Evolutionary conservation across 2,113 vertebrate species (phyloP).

Genomic region (Nycticorax nycticorax): DNA sequence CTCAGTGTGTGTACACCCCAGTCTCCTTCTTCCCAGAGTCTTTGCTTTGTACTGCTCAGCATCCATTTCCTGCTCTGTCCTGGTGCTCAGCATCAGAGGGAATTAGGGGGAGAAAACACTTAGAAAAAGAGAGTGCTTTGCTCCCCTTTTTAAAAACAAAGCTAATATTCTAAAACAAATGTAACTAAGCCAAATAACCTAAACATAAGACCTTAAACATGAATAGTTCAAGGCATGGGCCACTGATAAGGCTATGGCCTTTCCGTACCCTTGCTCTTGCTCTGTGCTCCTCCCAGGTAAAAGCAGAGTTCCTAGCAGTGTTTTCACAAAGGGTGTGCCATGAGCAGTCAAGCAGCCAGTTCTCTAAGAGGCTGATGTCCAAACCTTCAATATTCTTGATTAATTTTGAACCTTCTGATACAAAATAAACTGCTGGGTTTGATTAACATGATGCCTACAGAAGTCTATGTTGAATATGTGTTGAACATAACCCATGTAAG

Average conservation of each 20-base stretch:
- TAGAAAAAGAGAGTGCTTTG: not conserved
- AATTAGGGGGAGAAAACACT: not conserved
- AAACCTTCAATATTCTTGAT: not conserved
- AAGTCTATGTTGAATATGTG: not conserved
- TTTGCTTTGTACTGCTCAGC: not conserved
- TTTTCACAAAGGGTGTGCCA: not conserved
- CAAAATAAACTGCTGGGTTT: not conserved
- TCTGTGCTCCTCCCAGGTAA: not conserved
- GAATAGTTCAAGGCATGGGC: not conserved
- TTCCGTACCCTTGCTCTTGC: not conserved
- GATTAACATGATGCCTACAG: not conserved
- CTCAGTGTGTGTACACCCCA: not conserved
- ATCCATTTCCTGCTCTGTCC: not conserved
- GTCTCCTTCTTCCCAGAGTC: not conserved
- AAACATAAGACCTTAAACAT: not conserved
- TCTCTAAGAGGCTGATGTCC: not conserved
- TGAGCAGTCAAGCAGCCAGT: not conserved
- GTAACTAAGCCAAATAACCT: not conserved
- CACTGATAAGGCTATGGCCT: not conserved
- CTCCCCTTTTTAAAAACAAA: not conserved
- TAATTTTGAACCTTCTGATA: not conserved
- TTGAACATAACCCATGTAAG: not conserved
- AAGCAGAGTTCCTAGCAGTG: not conserved
- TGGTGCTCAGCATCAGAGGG: not conserved
- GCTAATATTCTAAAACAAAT: not conserved